Percentiles rank a stretch among this genome's conserved stretches.
Conservation (phyloP, 2,113 vertebrate species). For the Oenanthe oenanthe region DNA sequence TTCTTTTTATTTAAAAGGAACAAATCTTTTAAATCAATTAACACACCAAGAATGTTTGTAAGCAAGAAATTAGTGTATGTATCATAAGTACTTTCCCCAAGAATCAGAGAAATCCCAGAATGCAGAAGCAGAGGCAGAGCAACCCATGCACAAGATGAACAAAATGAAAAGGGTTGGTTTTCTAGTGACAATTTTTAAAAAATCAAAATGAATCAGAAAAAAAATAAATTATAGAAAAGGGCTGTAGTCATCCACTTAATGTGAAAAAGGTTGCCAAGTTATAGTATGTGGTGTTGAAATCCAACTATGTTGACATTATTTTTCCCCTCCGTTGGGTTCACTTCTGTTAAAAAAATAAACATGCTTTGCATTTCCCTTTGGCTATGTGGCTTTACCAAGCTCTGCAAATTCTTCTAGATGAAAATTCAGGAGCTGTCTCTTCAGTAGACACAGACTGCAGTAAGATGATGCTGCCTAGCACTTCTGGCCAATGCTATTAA, state of each 20-base stretch:
- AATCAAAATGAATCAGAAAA: neutral
- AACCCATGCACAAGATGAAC: neutral
- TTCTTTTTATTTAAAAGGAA: neutral
- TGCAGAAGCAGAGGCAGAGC: neutral
- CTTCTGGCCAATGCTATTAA: neutral
- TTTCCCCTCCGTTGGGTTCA: constrained; percentile 6
- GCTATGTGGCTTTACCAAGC: neutral
- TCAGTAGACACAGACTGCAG: neutral
- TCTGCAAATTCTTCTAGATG: neutral
- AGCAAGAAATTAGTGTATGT: neutral
- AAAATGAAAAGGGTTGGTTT: neutral
- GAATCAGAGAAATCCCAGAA: neutral
- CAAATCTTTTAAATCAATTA: neutral
- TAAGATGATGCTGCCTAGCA: neutral
- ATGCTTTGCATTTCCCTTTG: constrained; percentile 12
- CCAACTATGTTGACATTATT: neutral
- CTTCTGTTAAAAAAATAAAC: constrained; percentile 28
- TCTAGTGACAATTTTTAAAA: neutral
- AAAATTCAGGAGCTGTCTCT: neutral
- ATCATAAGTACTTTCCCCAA: neutral
- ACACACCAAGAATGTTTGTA: neutral
- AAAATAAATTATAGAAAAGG: neutral
- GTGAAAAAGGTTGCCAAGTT: constrained; percentile 23
- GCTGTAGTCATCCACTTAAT: neutral
- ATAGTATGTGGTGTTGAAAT: neutral